Evolutionary conservation across 64 coral and sea anemone species (phyloP).

Genomic region (Acropora tenuis): DNA sequence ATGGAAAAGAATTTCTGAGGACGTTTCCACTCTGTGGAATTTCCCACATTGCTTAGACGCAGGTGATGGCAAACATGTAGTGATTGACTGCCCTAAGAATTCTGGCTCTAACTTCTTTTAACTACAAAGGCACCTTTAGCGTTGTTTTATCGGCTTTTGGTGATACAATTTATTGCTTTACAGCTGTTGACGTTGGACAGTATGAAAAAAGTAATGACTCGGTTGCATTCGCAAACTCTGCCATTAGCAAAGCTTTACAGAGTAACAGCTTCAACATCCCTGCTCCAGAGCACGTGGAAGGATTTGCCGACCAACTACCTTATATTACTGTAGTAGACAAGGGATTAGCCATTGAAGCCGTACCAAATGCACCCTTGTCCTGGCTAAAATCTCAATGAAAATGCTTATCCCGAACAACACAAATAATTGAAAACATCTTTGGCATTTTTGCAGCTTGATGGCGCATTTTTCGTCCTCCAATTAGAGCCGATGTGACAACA

Average conservation of each 20-base stretch:
- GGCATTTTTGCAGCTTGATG: background rate
- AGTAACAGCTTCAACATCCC: constrained; percentile 19
- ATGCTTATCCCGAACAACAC: no score
- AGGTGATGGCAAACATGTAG: constrained; percentile 50
- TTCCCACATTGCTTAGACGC: background rate
- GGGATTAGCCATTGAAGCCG: constrained; percentile 19
- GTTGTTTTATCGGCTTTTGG: constrained; percentile 58
- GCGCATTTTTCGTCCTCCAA: constrained; percentile 37
- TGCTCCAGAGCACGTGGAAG: no score
- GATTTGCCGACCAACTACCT: no score
- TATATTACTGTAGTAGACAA: background rate
- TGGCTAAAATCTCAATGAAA: constrained; percentile 15
- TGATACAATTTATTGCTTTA: constrained; percentile 67
- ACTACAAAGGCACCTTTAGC: constrained; percentile 67
- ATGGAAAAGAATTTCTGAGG: no score
- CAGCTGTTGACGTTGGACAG: constrained; percentile 55
- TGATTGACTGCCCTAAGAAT: constrained; percentile 47
- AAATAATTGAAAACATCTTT: constrained; percentile 36
- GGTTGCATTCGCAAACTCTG: constrained; percentile 1
- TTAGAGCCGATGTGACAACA: constrained; percentile 24
- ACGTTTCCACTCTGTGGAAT: no score
- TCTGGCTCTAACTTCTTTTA: constrained; percentile 60
- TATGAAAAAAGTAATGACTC: constrained; percentile 47
- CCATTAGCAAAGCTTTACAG: constrained; percentile 35
- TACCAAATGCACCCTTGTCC: constrained; percentile 45